Conservation (phyloP, 2,113 vertebrate genomes). For the Callochromis pleurospilus region DNA sequence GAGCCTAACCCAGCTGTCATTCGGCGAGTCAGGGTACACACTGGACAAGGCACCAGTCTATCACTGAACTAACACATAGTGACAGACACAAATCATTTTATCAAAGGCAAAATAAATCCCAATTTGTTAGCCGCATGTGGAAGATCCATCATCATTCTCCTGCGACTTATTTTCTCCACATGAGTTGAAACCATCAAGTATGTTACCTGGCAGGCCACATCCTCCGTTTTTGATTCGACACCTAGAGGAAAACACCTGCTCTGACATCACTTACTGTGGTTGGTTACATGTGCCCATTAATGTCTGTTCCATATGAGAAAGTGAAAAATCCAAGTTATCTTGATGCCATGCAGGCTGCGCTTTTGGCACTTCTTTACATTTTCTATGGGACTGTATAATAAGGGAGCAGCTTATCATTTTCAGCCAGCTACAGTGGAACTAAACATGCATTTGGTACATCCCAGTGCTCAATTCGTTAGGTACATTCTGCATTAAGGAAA, state of each 20-base stretch:
- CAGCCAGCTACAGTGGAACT: slow-evolving; percentile 9
- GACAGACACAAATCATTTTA: background rate
- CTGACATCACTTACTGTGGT: background rate
- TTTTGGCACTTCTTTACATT: background rate
- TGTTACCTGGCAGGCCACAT: background rate
- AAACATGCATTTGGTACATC: background rate
- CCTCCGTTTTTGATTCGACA: background rate
- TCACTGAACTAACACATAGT: background rate
- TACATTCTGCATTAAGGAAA: background rate
- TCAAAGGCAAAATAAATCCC: background rate
- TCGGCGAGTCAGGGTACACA: background rate
- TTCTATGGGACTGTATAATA: background rate
- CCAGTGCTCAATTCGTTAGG: background rate
- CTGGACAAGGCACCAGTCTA: background rate
- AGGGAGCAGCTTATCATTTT: background rate
- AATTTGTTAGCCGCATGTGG: background rate
- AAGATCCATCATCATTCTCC: background rate
- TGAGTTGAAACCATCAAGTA: background rate
- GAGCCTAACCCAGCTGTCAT: background rate
- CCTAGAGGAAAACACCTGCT: background rate
- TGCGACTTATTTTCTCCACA: background rate
- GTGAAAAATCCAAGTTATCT: background rate
- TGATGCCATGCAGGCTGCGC: background rate
- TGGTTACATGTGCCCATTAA: background rate
- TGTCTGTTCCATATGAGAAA: background rate